Evolutionary conservation across 2,797 vertebrate genomes (phyloP), one percentile per base, ranked within the genome.

Genomic region (Cheirogaleus major): DNA sequence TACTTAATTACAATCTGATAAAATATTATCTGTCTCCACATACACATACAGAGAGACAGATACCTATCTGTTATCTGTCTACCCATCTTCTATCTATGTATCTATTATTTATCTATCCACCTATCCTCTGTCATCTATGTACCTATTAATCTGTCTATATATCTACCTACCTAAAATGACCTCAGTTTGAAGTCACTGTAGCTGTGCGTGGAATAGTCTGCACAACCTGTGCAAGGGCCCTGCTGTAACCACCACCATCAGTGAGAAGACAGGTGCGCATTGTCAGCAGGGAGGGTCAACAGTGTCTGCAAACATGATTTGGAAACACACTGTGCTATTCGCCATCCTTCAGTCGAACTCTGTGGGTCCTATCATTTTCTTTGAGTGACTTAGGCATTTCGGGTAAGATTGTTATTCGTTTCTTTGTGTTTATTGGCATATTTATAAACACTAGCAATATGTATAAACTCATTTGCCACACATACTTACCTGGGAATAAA

Each of bases 391-490:
- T 75, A 20, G 22, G 7, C 27, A 59, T 76, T 95, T 96, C 4
- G 5, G 48, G 30, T 72, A 72, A 76, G 72, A 73, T 61, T 80
- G 5, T n/a, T 59, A 75, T 48, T 38, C 11, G 15, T 61, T 78
- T 94, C 18, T 80, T 73, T 76, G 35, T 57, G 15, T 80, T 82
- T 57, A 45, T 78, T 27, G 79, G 3, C 81, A 5, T 43, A 59
- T 57, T 89, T 41, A 48, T 80, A 89, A 59, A 69, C n/a, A 45
- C 15, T n/a, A 86, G 11, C 7, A 8, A 67, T 43, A 72, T 52
- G 35, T 23, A 61, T 79, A 76, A 55, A 79, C 32, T n/a, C 30
- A 61, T 75, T 93, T 96, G 50, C 61, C 59, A 75, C 30, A 88
- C 43, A 73, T 35, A n/a, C 3, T 15, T 84, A 2, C 59, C 82